A percentile compares a stretch with the other conserved stretches of the same genome.
phyloP scores from a whole-genome alignment of 2,888 invertebrate genomes.

The Gastracanthus pulcherrimus region DNA sequence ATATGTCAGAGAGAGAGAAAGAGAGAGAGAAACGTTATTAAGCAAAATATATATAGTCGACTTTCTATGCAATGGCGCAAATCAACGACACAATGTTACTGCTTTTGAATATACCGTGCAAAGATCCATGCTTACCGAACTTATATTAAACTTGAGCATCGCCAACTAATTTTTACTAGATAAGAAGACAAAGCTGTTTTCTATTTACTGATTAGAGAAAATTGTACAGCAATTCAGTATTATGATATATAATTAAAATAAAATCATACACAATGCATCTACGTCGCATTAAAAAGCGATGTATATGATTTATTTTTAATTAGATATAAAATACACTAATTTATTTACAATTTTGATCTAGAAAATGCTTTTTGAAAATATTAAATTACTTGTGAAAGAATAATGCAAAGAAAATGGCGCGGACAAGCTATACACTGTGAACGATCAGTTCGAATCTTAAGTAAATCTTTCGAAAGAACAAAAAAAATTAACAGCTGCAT shows the following conservation, averaged over 20 bases:
- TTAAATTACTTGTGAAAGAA: background rate
- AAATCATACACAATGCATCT: background rate
- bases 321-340: constrained; percentile 9
- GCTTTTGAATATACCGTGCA: background rate
- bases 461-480: constrained; percentile 15
- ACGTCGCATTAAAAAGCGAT: background rate
- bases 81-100: constrained; percentile 3
- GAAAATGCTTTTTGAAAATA: background rate
- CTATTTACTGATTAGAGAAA: background rate
- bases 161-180: background rate
- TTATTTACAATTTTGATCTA: constrained; percentile 19
- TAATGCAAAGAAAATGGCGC: background rate
- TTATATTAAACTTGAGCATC: constrained; percentile 2
- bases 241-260: background rate
- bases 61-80: background rate
- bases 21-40: background rate
- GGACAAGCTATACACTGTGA: background rate
- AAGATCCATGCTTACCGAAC: constrained; percentile 18
- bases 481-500: constrained; percentile 31
- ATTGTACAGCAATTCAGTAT: constrained; percentile 2
- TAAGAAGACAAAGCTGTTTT: constrained; percentile 36
- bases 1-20: background rate
- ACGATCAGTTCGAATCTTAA: constrained; percentile 32
- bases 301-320: constrained; percentile 8
- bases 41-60: too few relatives aligned